These are phyloP conservation scores for Drosophila sturtevanti DNA, from an alignment of 1,140 invertebrate species.

Conservation along the genomic window DNA sequence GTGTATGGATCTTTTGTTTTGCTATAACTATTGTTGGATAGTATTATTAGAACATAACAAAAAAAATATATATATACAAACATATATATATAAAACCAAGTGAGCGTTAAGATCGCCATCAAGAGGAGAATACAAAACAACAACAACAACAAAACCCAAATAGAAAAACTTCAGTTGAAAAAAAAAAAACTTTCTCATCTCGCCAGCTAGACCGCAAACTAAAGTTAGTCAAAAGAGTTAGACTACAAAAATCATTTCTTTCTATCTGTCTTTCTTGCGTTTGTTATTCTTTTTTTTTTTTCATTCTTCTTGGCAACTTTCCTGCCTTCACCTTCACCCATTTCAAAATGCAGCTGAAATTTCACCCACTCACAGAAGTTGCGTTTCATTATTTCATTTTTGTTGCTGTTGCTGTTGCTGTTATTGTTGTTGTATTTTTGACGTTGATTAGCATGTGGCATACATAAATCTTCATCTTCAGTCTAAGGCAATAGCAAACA, in stretches of 20 bases:
- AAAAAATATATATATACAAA: background rate
- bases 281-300: background rate
- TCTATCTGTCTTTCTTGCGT: background rate
- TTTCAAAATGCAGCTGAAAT: slow-evolving; percentile 52
- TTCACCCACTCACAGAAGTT: slow-evolving; percentile 50
- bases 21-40: slow-evolving; percentile 30
- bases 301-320: background rate
- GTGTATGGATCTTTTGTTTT: slow-evolving; percentile 37
- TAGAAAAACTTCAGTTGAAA: slow-evolving; percentile 11
- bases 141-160: slow-evolving; percentile 25
- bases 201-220: slow-evolving; percentile 23
- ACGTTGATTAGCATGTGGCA: slow-evolving; percentile 76
- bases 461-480: slow-evolving; percentile 62
- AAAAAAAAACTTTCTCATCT: slow-evolving; percentile 72
- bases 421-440: slow-evolving; percentile 31
- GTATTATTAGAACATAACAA: slow-evolving; percentile 76
- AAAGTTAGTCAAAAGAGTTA: slow-evolving; percentile 13
- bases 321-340: slow-evolving; percentile 74
- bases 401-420: too few relatives aligned
- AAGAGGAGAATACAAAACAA: slow-evolving; percentile 29
- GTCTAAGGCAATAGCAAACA: too few relatives aligned
- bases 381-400: slow-evolving; percentile 9
- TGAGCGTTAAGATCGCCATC: slow-evolving; percentile 74
- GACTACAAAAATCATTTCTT: slow-evolving; percentile 5
- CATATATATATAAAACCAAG: slow-evolving; percentile 50